phyloP scores from a whole-genome alignment of 30 jellyfish, hydroid and myxozoan genomes.

The Phacellophora camtschatica region DNA sequence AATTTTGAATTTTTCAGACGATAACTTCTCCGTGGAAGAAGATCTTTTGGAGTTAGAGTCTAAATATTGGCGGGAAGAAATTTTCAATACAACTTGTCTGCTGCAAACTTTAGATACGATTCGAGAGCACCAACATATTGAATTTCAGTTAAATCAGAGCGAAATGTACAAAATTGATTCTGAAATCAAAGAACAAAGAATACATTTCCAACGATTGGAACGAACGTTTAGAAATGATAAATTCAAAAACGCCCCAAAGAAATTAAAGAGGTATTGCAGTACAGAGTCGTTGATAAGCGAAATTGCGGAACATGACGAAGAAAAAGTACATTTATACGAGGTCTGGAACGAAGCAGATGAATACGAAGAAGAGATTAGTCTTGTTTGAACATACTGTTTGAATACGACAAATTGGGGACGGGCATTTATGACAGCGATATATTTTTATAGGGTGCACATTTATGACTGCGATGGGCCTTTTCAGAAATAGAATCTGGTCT shows the following conservation, averaged over 20 bases:
- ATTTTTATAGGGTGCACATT: too few species aligned
- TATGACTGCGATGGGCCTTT: too few species aligned
- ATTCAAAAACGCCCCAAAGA: conserved; percentile 51
- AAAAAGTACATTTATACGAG: background rate
- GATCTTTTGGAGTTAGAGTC: conserved; percentile 38
- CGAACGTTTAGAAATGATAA: conserved; percentile 33
- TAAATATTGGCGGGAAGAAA: conserved; percentile 6
- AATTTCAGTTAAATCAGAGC: background rate
- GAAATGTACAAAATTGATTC: background rate
- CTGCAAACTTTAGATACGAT: conserved; percentile 45
- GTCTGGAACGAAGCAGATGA: conserved; percentile 30
- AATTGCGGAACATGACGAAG: background rate
- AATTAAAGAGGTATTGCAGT: conserved; percentile 56
- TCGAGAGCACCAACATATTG: conserved; percentile 30
- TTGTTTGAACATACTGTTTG: too few species aligned
- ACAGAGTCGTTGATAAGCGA: conserved; percentile 51
- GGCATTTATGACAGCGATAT: too few species aligned
- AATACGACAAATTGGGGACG: too few species aligned
- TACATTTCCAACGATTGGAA: conserved; percentile 13
- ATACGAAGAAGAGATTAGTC: conserved; percentile 37
- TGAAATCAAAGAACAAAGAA: conserved; percentile 21
- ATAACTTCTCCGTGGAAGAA: conserved; percentile 35
- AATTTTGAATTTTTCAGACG: conserved; percentile 34
- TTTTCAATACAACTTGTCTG: conserved; percentile 23
- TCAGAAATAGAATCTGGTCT: too few species aligned